phyloP scores from a whole-genome alignment of 2,797 vertebrate genomes.

The Limnodromus scolopaceus region DNA sequence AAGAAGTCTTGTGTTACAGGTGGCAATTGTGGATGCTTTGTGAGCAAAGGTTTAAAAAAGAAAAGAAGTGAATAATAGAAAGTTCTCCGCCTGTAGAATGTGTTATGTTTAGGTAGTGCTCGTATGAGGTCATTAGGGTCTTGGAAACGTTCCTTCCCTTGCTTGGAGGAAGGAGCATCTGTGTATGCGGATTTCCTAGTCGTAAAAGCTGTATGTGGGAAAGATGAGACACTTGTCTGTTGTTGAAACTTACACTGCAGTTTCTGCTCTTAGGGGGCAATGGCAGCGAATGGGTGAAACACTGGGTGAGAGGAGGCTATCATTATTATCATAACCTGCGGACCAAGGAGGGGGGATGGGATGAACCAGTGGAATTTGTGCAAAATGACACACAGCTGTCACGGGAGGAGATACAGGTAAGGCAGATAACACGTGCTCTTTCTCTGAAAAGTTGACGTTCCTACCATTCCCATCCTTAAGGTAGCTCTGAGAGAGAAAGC shows the following conservation, averaged over 20 bases:
- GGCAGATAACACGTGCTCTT: not conserved
- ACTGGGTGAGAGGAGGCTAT: constrained; percentile 98
- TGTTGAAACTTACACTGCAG: not conserved
- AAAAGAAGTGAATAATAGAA: not conserved
- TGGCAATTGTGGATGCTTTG: not conserved
- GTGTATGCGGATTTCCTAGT: not conserved
- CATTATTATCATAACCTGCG: constrained; percentile 92
- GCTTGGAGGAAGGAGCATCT: not conserved
- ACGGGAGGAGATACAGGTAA: constrained; percentile 96
- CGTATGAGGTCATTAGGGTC: not conserved
- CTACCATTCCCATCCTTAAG: not conserved
- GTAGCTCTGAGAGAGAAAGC: not conserved
- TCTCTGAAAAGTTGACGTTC: not conserved
- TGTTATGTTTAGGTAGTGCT: not conserved
- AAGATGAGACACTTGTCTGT: not conserved
- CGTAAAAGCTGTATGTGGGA: not conserved
- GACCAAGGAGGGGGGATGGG: constrained; percentile 89
- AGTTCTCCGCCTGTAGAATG: not conserved
- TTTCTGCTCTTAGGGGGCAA: constrained; percentile 83
- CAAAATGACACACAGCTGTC: constrained; percentile 90
- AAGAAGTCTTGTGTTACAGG: not conserved
- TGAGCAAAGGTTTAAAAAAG: not conserved
- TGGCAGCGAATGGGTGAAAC: constrained; percentile 90
- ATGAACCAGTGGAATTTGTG: constrained; percentile 84
- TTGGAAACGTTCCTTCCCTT: not conserved